These are phyloP conservation scores for Gisinianus flammeolus DNA, from an alignment of 2,888 invertebrate species.

Conservation along the genomic window DNA sequence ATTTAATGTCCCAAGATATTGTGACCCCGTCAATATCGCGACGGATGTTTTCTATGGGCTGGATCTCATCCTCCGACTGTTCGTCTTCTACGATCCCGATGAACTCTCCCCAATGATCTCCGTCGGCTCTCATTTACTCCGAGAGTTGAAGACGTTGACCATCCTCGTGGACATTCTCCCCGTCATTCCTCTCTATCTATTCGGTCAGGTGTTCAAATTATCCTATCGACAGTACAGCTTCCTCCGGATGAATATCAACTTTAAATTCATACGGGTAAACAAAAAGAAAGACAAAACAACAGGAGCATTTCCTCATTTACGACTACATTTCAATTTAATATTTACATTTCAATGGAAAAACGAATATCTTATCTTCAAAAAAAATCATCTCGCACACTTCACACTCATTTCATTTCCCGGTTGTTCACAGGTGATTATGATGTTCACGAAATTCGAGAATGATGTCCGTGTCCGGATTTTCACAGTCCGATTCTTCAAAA, in stretches of 20 bases:
- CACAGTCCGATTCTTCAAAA: conserved; percentile 39
- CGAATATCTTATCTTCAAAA: background rate
- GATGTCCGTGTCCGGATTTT: conserved; percentile 37
- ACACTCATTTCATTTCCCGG: background rate
- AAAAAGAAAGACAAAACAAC: too few relatives aligned
- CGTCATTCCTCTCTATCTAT: conserved; percentile 34
- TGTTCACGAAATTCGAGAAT: conserved; percentile 38
- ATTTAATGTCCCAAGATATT: background rate
- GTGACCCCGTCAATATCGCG: conserved; percentile 1
- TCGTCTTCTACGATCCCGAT: conserved; percentile 36
- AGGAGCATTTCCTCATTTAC: too few relatives aligned
- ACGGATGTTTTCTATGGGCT: conserved; percentile 33
- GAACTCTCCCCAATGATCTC: conserved; percentile 29
- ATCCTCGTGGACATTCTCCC: conserved; percentile 39
- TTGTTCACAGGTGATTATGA: conserved; percentile 36
- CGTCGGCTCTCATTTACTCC: conserved; percentile 24
- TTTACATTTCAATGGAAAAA: background rate
- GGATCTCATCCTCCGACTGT: conserved; percentile 36
- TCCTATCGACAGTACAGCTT: background rate
- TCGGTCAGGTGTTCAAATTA: background rate
- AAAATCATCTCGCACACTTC: background rate
- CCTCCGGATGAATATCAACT: conserved; percentile 14
- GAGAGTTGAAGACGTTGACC: conserved; percentile 16
- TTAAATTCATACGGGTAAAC: conserved; percentile 11
- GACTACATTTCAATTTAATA: too few relatives aligned